phyloP scores from a whole-genome alignment of 2,888 invertebrate genomes.

The Drosophila aldrichi region DNA sequence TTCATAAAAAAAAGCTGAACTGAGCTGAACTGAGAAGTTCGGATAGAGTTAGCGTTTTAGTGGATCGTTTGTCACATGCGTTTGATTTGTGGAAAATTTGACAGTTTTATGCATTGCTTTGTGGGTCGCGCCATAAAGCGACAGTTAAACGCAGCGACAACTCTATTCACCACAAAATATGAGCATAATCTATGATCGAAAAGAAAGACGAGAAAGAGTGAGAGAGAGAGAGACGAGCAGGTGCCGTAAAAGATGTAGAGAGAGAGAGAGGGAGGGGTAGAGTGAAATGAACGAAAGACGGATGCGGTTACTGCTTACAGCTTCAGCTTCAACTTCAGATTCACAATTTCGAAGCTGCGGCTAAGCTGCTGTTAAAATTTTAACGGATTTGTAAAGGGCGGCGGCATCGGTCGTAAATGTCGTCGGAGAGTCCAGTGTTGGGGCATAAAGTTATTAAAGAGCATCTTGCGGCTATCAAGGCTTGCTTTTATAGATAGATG shows the following conservation, averaged over 20 bases:
- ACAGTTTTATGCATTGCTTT: slow-evolving; percentile 57
- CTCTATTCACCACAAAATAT: slow-evolving; percentile 47
- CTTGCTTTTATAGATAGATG: slow-evolving; percentile 18
- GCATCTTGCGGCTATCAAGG: slow-evolving; percentile 40
- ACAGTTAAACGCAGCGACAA: slow-evolving; percentile 49
- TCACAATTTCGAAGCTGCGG: neutral
- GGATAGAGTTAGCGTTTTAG: slow-evolving; percentile 6
- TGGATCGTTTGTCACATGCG: slow-evolving; percentile 53
- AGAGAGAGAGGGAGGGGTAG: neutral
- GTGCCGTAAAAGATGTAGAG: slow-evolving; percentile 38
- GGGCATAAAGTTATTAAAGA: slow-evolving; percentile 50
- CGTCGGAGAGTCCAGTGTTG: neutral
- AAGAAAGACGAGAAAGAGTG: too few relatives aligned
- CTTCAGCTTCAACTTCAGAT: neutral
- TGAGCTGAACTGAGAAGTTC: neutral
- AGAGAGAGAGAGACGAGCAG: slow-evolving; percentile 25
- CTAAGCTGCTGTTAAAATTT: slow-evolving; percentile 20
- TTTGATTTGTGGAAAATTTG: slow-evolving; percentile 55
- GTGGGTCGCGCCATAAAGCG: slow-evolving; percentile 34
- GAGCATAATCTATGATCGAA: slow-evolving; percentile 8
- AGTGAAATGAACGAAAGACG: slow-evolving; percentile 16
- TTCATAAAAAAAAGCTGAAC: neutral
- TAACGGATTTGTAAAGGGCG: slow-evolving; percentile 48
- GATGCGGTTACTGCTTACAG: slow-evolving; percentile 34
- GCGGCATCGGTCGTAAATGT: slow-evolving; percentile 51